Percentiles rank a stretch among this genome's conserved stretches.
These are phyloP conservation scores for Parus major DNA, from an alignment of 2,113 vertebrate species.

Conservation along the genomic window DNA sequence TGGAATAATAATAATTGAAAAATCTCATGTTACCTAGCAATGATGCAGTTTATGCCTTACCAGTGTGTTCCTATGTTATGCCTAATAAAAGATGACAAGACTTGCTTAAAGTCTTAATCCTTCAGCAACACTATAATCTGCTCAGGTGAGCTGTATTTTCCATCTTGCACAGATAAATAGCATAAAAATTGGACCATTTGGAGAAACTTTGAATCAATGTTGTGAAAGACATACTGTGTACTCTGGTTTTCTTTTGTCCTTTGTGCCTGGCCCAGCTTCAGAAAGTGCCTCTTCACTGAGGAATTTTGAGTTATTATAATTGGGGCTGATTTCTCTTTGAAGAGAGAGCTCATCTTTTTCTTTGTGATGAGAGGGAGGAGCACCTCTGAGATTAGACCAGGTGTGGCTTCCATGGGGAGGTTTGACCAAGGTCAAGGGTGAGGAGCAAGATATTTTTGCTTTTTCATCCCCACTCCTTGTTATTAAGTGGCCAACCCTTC, in stretches of 20 bases:
- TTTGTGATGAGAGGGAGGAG: background rate
- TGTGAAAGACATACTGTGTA: background rate
- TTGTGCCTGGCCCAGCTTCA: background rate
- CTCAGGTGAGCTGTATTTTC: slow-evolving; percentile 23
- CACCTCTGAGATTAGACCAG: background rate
- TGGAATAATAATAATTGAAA: slow-evolving; percentile 40
- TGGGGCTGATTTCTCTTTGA: background rate
- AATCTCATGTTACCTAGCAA: slow-evolving; percentile 32
- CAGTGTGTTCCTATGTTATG: background rate
- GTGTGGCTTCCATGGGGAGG: fast-evolving
- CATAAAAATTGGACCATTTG: background rate
- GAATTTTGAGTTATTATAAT: background rate
- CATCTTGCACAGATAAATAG: slow-evolving; percentile 5
- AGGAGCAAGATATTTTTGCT: background rate
- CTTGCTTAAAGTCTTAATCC: slow-evolving; percentile 42
- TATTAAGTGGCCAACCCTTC: background rate
- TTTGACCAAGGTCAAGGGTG: background rate
- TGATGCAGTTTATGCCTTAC: slow-evolving; percentile 8
- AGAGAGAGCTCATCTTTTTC: background rate
- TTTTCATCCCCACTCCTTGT: background rate
- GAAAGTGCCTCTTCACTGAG: background rate
- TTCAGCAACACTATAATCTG: slow-evolving; percentile 8
- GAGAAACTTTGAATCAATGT: slow-evolving; percentile 6
- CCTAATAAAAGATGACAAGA: slow-evolving; percentile 42
- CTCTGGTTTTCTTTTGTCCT: background rate